phyloP scores from a whole-genome alignment of 2,113 vertebrate species.

The Odocoileus hemionus region DNA sequence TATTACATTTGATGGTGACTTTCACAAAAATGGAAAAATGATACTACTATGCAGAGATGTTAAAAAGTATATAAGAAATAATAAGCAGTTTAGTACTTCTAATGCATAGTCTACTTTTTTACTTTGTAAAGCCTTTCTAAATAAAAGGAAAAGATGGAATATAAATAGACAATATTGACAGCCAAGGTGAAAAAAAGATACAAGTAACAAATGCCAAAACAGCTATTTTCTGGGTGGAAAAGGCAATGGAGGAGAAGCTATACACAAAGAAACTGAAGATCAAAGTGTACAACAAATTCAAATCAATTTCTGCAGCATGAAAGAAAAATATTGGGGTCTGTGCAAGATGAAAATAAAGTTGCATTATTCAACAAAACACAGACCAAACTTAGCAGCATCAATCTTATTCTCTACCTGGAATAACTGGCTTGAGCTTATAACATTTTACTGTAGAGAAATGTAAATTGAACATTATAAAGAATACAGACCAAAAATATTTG shows the following conservation, averaged over 20 bases:
- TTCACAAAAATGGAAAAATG: background rate
- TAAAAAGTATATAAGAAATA: slow-evolving; percentile 1
- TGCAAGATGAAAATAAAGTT: slow-evolving; percentile 30
- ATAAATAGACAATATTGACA: slow-evolving; percentile 38
- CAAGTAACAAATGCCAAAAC: slow-evolving; percentile 4
- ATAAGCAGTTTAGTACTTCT: background rate
- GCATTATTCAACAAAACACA: slow-evolving; percentile 47
- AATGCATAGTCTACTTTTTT: background rate
- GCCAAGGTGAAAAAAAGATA: slow-evolving; percentile 4
- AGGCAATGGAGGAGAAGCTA: background rate
- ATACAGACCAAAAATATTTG: background rate
- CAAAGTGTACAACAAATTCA: slow-evolving; percentile 55
- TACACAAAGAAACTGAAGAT: background rate
- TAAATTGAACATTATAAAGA: background rate
- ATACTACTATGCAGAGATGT: background rate
- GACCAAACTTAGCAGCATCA: background rate
- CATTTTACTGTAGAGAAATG: background rate
- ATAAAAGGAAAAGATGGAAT: slow-evolving; percentile 28
- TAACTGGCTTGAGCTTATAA: background rate
- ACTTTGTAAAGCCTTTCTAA: background rate
- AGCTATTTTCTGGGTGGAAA: slow-evolving; percentile 41
- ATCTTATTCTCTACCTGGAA: background rate
- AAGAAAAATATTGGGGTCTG: slow-evolving; percentile 43
- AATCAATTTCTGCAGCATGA: slow-evolving; percentile 17
- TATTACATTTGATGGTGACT: background rate